phyloP scores from a whole-genome alignment of 2,797 vertebrate genomes.

The Eulemur mongoz region DNA sequence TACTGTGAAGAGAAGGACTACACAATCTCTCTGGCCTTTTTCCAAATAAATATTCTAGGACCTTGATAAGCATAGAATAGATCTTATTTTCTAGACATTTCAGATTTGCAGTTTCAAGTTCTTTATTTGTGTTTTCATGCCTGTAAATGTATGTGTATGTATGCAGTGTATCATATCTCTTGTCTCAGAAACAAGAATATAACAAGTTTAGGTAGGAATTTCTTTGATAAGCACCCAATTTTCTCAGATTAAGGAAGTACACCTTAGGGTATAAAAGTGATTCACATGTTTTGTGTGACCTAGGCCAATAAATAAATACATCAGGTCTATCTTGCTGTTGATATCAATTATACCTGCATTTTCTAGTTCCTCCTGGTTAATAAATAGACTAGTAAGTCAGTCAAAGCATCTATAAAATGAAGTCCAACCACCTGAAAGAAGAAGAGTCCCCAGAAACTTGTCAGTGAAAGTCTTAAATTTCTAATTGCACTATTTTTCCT shows the following conservation, averaged over 20 bases:
- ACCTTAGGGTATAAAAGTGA: not conserved
- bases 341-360: not conserved
- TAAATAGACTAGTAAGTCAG: conserved; percentile 8
- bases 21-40: not conserved
- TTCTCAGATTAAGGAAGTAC: not conserved
- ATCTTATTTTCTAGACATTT: not conserved
- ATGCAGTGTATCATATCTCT: not conserved
- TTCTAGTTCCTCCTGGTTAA: not conserved
- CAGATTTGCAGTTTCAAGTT: not conserved
- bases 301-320: not conserved
- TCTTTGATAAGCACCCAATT: conserved; percentile 4
- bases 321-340: not conserved
- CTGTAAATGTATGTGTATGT: not conserved
- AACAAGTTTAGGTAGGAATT: not conserved
- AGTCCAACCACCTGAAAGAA: not conserved
- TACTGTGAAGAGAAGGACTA: not conserved
- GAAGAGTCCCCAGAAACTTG: not conserved
- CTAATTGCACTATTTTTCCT: not conserved
- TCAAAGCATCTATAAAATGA: conserved; percentile 40
- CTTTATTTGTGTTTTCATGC: not conserved
- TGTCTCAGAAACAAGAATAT: not conserved
- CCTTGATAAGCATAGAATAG: not conserved
- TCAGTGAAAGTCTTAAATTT: not conserved
- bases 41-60: not conserved
- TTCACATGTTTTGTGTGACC: not conserved